Conservation (phyloP, 2,888 invertebrate species). For the Allophyes oxyacanthae region DNA sequence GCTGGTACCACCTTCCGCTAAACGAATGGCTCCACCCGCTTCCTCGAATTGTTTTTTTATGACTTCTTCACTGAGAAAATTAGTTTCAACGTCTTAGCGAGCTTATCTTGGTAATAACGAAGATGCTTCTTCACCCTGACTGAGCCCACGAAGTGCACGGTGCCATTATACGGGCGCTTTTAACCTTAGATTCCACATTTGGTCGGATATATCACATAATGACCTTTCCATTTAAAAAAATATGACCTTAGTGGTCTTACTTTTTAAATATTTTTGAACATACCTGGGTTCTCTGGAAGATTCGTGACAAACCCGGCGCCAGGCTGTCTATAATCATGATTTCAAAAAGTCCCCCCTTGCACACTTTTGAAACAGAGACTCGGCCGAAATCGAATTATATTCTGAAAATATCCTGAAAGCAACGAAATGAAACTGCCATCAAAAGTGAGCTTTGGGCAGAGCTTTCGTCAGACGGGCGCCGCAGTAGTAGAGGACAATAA, state of each 20-base stretch:
- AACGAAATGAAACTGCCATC: slow-evolving; percentile 13
- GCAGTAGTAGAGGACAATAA: slow-evolving; percentile 25
- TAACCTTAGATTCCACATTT: slow-evolving; percentile 29
- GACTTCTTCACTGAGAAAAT: slow-evolving; percentile 44
- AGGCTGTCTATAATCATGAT: slow-evolving; percentile 4
- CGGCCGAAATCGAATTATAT: slow-evolving; percentile 27
- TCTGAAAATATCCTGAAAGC: slow-evolving; percentile 20
- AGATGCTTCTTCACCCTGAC: slow-evolving; percentile 20
- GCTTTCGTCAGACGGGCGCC: slow-evolving; percentile 21
- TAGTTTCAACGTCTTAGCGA: slow-evolving; percentile 40
- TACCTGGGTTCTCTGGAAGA: slow-evolving; percentile 12
- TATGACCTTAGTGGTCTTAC: neutral
- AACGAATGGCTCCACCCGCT: slow-evolving; percentile 42
- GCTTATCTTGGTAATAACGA: slow-evolving; percentile 44
- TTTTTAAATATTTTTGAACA: neutral
- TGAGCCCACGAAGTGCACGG: slow-evolving; percentile 8
- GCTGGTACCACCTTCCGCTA: slow-evolving; percentile 45
- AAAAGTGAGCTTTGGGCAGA: slow-evolving; percentile 14
- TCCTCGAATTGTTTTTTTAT: slow-evolving; percentile 45
- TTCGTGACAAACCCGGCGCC: slow-evolving; percentile 3
- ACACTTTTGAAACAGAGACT: slow-evolving; percentile 17
- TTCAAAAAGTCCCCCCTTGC: slow-evolving; percentile 1
- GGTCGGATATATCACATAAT: slow-evolving; percentile 10
- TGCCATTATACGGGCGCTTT: slow-evolving; percentile 34
- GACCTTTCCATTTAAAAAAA: slow-evolving; percentile 27